Evolutionary conservation across 2,888 invertebrate genomes (phyloP).

Genomic region (Rhagophthalmus giganteus): DNA sequence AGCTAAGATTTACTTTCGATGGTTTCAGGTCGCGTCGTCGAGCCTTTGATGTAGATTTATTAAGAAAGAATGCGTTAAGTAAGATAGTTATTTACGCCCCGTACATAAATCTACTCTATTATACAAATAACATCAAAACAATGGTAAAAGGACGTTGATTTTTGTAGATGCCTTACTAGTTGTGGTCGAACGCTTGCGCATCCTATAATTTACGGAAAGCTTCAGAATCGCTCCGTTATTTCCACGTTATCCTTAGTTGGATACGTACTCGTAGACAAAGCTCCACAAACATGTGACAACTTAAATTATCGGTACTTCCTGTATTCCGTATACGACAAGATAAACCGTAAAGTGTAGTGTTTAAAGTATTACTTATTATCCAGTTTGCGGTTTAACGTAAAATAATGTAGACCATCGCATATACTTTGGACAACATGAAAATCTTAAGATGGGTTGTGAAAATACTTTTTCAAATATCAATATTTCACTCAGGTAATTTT

Average conservation of each 20-base stretch:
- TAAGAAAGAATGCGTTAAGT: too few species aligned
- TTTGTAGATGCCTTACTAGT: neutral
- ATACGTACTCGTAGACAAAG: conserved; percentile 13
- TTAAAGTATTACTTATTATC: conserved; percentile 5
- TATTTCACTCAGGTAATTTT: conserved; percentile 15
- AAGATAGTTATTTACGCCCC: too few species aligned
- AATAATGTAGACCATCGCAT: conserved; percentile 10
- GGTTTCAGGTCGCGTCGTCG: too few species aligned
- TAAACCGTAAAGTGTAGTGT: conserved; percentile 6
- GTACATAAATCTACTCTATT: too few species aligned
- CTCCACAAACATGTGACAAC: conserved; percentile 14
- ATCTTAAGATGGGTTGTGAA: conserved; percentile 7
- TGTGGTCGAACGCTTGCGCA: conserved; percentile 22
- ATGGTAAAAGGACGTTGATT: too few species aligned
- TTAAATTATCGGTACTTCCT: neutral
- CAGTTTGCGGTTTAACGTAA: neutral
- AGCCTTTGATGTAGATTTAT: too few species aligned
- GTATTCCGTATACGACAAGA: neutral
- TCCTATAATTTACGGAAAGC: conserved; percentile 14
- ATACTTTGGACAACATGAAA: conserved; percentile 16
- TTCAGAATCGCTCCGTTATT: conserved; percentile 19
- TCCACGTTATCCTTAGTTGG: conserved; percentile 15
- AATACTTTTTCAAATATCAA: conserved; percentile 10
- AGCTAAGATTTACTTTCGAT: too few species aligned
- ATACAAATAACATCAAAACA: too few species aligned